phyloP scores from a whole-genome alignment of 2,888 invertebrate genomes.

The Luffia ferchaultella region DNA sequence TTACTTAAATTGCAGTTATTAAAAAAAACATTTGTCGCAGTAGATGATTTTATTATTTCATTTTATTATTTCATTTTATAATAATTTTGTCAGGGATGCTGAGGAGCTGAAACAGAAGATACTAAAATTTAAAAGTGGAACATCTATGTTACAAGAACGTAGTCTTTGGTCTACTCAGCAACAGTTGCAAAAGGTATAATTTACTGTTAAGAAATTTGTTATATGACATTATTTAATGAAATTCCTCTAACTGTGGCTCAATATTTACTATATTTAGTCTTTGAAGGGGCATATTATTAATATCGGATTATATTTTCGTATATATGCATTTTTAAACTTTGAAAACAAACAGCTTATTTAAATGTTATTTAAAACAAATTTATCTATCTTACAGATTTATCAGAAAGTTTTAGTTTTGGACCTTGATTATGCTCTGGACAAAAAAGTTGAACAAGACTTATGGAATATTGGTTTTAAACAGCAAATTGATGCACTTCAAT shows the following conservation, averaged over 20 bases:
- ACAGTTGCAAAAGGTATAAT: constrained; percentile 48
- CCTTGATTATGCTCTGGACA: constrained; percentile 86
- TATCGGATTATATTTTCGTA: too few relatives aligned
- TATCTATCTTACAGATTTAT: constrained; percentile 64
- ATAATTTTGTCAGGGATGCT: constrained; percentile 66
- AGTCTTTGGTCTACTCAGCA: constrained; percentile 52
- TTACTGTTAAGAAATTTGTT: too few relatives aligned
- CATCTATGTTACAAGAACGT: constrained; percentile 52
- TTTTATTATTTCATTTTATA: too few relatives aligned
- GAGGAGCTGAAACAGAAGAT: constrained; percentile 77
- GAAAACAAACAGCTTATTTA: too few relatives aligned
- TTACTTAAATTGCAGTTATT: too few relatives aligned
- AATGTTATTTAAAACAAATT: too few relatives aligned
- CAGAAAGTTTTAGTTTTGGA: constrained; percentile 81
- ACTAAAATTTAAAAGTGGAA: constrained; percentile 68
- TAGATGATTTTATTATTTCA: too few relatives aligned
- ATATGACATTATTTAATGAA: too few relatives aligned
- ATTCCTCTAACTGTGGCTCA: too few relatives aligned
- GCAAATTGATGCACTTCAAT: constrained; percentile 82
- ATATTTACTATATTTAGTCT: neutral
- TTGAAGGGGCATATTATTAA: too few relatives aligned
- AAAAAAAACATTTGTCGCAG: too few relatives aligned
- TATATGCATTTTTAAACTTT: too few relatives aligned
- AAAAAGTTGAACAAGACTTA: constrained; percentile 88
- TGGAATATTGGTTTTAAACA: constrained; percentile 91